Percentiles rank a stretch among this genome's conserved stretches.
Conservation (phyloP, 2,113 vertebrate species). For the Eclectus roratus region DNA sequence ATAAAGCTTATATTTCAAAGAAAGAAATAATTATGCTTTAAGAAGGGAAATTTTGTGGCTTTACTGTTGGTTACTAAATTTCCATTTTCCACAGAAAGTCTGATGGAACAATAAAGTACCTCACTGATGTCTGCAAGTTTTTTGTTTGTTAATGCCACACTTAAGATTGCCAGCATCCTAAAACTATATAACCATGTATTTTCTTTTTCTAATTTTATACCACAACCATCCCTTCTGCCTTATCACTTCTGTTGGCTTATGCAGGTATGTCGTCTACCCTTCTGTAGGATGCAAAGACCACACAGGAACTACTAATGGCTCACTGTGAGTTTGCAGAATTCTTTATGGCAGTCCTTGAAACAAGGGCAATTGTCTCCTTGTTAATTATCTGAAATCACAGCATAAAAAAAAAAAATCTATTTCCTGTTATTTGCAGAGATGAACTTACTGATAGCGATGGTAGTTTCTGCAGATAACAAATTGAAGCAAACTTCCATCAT, state of each 20-base stretch:
- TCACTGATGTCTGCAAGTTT: background rate
- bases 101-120: background rate
- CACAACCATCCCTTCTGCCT: background rate
- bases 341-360: background rate
- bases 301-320: rapidly evolving
- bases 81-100: rapidly evolving
- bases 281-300: background rate
- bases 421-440: background rate
- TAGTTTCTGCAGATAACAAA: background rate
- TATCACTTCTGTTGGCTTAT: background rate
- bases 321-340: background rate
- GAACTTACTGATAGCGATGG: background rate
- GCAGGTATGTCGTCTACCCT: background rate
- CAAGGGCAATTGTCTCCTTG: background rate
- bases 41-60: background rate
- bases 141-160: background rate
- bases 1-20: background rate
- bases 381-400: background rate
- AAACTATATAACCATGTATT: rapidly evolving
- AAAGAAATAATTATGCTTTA: background rate
- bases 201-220: background rate
- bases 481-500: background rate
- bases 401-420: rapidly evolving
- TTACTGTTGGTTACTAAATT: background rate
- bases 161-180: background rate